Evolutionary conservation across 1,140 invertebrate species (phyloP).

Genomic region (Megalonaias nervosa): DNA sequence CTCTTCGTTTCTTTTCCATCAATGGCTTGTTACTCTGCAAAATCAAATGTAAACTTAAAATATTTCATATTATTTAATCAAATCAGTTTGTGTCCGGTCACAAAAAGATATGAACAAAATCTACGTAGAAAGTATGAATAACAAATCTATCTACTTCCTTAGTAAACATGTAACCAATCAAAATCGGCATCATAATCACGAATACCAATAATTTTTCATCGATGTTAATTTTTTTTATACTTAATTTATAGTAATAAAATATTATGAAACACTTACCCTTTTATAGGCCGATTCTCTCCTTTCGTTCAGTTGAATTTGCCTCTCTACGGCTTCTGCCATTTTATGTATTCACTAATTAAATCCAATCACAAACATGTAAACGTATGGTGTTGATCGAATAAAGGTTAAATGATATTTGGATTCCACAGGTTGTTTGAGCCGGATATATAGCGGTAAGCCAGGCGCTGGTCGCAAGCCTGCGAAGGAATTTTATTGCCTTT

Average conservation of each 20-base stretch:
- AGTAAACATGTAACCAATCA: not conserved
- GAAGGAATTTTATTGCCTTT: slow-evolving; percentile 30
- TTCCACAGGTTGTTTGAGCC: slow-evolving; percentile 32
- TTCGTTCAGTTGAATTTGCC: slow-evolving; percentile 12
- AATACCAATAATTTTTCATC: not conserved
- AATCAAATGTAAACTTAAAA: not conserved
- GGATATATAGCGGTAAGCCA: too few relatives aligned
- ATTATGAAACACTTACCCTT: slow-evolving; percentile 25
- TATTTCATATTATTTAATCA: not conserved
- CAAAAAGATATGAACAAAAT: not conserved
- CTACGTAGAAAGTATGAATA: not conserved
- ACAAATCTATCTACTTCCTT: not conserved
- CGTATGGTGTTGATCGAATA: not conserved
- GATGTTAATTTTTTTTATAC: not conserved
- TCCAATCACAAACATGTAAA: not conserved
- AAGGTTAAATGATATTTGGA: slow-evolving; percentile 18
- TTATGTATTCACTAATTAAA: not conserved
- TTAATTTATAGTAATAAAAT: not conserved
- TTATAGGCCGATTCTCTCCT: slow-evolving; percentile 37
- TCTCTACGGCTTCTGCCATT: slow-evolving; percentile 29
- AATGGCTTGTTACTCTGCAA: slow-evolving; percentile 93
- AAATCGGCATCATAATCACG: not conserved
- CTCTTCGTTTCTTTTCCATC: slow-evolving; percentile 90
- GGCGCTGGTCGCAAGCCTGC: slow-evolving; percentile 10
- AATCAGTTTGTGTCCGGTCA: not conserved